Conservation (phyloP, 2,113 vertebrate species). For the Lycaon pictus region DNA sequence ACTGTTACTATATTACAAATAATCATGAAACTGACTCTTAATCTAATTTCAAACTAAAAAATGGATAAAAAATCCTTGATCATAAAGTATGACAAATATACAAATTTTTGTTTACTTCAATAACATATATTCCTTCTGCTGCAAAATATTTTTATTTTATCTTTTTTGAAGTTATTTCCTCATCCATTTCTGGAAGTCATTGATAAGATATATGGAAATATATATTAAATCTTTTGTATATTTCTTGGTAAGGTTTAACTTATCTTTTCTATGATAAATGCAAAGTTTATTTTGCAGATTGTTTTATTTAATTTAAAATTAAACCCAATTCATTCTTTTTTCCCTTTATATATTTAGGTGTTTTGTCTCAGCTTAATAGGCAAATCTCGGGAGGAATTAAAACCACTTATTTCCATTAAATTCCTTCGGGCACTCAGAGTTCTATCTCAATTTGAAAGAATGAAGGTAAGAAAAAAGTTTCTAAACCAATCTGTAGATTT, state of each 20-base stretch:
- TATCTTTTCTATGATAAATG: background rate
- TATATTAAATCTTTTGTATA: background rate
- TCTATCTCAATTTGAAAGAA: constrained; percentile 97
- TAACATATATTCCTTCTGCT: background rate
- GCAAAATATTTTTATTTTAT: constrained; percentile 11
- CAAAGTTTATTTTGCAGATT: background rate
- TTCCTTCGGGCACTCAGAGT: constrained; percentile 96
- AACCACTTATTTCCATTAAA: constrained; percentile 91
- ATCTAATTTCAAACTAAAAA: constrained; percentile 9
- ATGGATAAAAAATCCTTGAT: background rate
- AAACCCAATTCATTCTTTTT: background rate
- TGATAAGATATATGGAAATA: background rate
- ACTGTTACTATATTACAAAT: background rate
- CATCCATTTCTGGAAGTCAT: background rate
- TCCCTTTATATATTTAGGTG: constrained; percentile 87
- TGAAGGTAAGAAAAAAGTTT: constrained; percentile 93
- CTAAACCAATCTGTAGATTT: background rate
- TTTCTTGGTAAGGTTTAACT: background rate
- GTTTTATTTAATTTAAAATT: background rate
- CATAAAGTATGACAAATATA: background rate
- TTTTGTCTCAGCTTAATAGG: constrained; percentile 96
- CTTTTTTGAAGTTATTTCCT: background rate
- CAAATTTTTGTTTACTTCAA: background rate
- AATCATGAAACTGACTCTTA: background rate
- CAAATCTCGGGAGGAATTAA: constrained; percentile 87